Evolutionary conservation across 2,888 invertebrate species (phyloP).

Genomic region (Stenotaenia linearis): DNA sequence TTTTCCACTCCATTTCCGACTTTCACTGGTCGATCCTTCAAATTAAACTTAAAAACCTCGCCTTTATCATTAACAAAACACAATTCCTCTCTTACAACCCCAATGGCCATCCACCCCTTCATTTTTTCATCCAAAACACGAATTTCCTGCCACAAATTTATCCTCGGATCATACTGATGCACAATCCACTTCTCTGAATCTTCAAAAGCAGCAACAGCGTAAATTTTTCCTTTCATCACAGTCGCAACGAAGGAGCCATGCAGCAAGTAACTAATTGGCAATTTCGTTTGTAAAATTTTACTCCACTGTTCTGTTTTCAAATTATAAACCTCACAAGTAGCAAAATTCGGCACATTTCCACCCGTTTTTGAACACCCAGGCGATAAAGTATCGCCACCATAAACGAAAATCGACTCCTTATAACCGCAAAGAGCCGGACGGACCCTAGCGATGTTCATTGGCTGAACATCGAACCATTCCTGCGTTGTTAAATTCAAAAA

Average conservation of each 20-base stretch:
- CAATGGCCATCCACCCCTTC: not conserved
- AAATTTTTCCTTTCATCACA: not conserved
- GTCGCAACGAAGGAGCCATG: not conserved
- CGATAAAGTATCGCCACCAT: not conserved
- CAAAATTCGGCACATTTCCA: not conserved
- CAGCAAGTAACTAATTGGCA: not conserved
- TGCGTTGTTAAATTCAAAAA: not conserved
- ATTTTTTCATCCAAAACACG: not conserved
- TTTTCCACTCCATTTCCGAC: not conserved
- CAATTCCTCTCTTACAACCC: not conserved
- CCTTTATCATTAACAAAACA: not conserved
- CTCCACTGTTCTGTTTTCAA: not conserved
- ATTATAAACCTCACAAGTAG: not conserved
- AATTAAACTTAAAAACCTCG: not conserved
- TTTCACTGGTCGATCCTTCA: not conserved
- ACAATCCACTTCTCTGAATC: not conserved
- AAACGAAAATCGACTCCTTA: not conserved
- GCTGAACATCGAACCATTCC: not conserved
- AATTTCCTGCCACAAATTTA: conserved; percentile 6
- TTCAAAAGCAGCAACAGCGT: not conserved
- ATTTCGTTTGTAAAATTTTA: not conserved
- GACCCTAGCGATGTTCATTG: not conserved
- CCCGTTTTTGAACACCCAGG: not conserved
- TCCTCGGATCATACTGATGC: not conserved
- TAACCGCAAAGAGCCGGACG: not conserved